Conservation (phyloP, 2,113 vertebrate species). For the Muscicapa adusta region DNA sequence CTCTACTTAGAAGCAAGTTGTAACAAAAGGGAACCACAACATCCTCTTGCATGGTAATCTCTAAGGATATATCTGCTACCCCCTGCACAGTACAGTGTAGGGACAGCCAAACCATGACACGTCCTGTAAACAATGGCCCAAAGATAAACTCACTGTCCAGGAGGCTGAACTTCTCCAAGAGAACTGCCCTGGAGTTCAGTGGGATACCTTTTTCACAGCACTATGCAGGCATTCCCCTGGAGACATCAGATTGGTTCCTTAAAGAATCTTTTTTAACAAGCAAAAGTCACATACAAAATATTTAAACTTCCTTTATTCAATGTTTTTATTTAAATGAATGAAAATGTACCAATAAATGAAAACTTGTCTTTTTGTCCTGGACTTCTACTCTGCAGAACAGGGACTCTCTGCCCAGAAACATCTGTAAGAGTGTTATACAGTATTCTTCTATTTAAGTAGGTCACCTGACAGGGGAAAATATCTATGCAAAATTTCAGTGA, state of each 20-base stretch:
- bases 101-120: neutral
- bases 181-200: neutral
- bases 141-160: neutral
- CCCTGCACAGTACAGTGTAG: neutral
- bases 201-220: neutral
- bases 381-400: neutral
- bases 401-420: neutral
- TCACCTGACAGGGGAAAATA: constrained; percentile 11
- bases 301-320: neutral
- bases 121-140: neutral
- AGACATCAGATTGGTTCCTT: neutral
- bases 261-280: neutral
- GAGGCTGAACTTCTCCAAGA: neutral
- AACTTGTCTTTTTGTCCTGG: neutral
- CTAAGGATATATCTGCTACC: neutral
- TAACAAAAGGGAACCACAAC: neutral
- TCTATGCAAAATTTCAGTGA: neutral
- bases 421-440: neutral
- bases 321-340: neutral
- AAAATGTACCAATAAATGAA: neutral
- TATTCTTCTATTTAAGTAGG: constrained; percentile 32
- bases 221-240: neutral
- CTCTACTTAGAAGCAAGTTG: neutral
- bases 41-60: neutral
- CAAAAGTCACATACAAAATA: neutral